Evolutionary conservation across 2,888 invertebrate species (phyloP), one percentile per base, ranked within the genome.

Genomic region (Eupithecia exiguata): DNA sequence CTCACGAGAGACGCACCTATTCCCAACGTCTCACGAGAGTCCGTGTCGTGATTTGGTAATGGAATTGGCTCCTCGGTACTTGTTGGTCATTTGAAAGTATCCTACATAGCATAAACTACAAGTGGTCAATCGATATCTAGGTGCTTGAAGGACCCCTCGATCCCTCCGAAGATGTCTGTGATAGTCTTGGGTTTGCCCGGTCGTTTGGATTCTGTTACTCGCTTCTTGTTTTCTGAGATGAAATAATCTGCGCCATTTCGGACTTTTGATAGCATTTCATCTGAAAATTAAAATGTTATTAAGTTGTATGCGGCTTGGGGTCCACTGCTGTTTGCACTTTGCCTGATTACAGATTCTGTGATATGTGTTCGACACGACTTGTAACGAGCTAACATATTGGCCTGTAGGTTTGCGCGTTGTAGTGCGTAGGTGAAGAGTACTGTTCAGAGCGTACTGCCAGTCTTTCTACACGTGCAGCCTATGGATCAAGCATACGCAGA

Each of bases 101-200:
- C 18, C 3, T 16, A 46, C 18, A 5, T 58, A 5, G 1, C 30
- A 3, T 30, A 30, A 3, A 30, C 30, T 30, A 14, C 58, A 14
- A 58, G 25, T 58, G 5, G 25, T 79, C 84, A 96, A 90, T 96
- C 96, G 36, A 96, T 95, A 38, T 96, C 96, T 21, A 96, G 86
- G 82, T 96, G 96, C 83, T 96, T 96, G 83, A 97, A 97, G 68
- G 96, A 96, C 0, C 96, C 97, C 81, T 96, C 96, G 1, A 96
- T 93, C 0, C 96, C 96, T 0, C 96, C 96, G 81, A 96, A 96
- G 6, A 96, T 88, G 77, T 96, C 95, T 0, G 95, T 94, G 7
- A 95, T 95, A 68, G 94, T 95, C 87, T 96, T 96, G 3, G 95
- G 95, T 81, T 96, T 96, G 36, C 96, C 96, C 0, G 95, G 95